A percentile compares a stretch with the other conserved stretches of the same genome.
Conservation (phyloP, 2,888 invertebrate species). For the Malthinus seriepunctatus region DNA sequence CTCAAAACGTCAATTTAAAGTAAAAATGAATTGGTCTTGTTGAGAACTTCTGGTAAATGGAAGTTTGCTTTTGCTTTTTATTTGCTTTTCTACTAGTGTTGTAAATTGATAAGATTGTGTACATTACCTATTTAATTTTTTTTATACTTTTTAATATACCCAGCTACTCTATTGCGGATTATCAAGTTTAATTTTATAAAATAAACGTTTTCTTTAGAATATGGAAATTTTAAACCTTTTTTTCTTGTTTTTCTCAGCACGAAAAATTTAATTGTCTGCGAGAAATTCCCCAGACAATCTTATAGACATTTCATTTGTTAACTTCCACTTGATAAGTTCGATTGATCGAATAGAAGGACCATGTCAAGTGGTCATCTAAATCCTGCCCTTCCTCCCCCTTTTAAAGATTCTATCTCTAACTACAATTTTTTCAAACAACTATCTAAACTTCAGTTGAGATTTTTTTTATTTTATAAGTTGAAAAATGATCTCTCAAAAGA, state of each 20-base stretch:
- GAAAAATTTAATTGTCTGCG: no score
- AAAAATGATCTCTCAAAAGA: no score
- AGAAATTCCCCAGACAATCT: background rate
- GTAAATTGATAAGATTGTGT: conserved; percentile 4
- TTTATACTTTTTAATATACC: background rate
- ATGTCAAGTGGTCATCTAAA: conserved; percentile 5
- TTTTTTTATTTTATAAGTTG: background rate
- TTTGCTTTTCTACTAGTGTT: background rate
- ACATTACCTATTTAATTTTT: conserved; percentile 1
- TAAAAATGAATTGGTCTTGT: background rate
- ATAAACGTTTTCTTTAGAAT: no score
- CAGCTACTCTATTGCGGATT: background rate
- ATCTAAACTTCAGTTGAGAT: background rate
- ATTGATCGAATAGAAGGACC: background rate
- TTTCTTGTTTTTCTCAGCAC: no score
- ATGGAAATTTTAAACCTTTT: no score
- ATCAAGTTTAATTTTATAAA: background rate
- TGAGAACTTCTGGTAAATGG: background rate
- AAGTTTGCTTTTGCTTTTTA: background rate
- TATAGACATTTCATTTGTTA: background rate
- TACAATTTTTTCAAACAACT: conserved; percentile 1
- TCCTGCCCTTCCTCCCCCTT: background rate
- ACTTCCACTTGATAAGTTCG: conserved; percentile 5
- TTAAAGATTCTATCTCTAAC: background rate
- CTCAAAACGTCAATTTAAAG: no score